Evolutionary conservation across 2,113 vertebrate species (phyloP).

Genomic region (Barbus barbus): DNA sequence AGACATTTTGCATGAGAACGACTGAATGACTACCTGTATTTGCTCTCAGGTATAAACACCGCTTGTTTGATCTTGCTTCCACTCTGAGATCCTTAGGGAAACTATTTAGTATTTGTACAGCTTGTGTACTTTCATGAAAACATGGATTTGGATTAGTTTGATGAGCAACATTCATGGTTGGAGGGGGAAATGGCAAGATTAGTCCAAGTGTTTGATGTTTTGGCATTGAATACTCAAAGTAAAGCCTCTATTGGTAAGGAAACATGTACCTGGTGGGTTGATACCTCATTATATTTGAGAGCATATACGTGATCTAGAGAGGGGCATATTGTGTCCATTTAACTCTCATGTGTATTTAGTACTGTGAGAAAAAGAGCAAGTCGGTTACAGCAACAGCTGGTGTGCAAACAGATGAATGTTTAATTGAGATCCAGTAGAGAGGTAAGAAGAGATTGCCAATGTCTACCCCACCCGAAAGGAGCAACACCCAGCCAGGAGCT

Average conservation of each 20-base stretch:
- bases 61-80: conserved; percentile 12
- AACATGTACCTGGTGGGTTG: background rate
- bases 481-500: background rate
- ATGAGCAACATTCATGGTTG: conserved; percentile 17
- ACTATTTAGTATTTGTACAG: conserved; percentile 9
- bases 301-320: background rate
- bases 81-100: conserved; percentile 5
- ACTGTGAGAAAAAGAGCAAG: background rate
- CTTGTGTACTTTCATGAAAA: conserved; percentile 21
- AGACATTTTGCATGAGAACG: background rate
- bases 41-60: background rate
- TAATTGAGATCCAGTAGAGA: conserved; percentile 17
- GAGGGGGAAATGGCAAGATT: background rate
- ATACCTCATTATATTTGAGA: background rate
- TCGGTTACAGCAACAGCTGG: conserved; percentile 26
- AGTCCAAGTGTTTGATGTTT: conserved; percentile 22
- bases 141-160: conserved; percentile 14
- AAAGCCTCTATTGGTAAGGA: conserved; percentile 2
- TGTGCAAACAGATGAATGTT: conserved; percentile 29
- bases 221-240: background rate
- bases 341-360: conserved; percentile 1
- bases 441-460: conserved; percentile 11
- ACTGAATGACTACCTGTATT: conserved; percentile 6
- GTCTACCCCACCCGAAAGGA: conserved; percentile 1
- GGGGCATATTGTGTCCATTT: background rate